These are phyloP conservation scores for Poecilia picta DNA, from an alignment of 2,797 vertebrate species.

Conservation along the genomic window DNA sequence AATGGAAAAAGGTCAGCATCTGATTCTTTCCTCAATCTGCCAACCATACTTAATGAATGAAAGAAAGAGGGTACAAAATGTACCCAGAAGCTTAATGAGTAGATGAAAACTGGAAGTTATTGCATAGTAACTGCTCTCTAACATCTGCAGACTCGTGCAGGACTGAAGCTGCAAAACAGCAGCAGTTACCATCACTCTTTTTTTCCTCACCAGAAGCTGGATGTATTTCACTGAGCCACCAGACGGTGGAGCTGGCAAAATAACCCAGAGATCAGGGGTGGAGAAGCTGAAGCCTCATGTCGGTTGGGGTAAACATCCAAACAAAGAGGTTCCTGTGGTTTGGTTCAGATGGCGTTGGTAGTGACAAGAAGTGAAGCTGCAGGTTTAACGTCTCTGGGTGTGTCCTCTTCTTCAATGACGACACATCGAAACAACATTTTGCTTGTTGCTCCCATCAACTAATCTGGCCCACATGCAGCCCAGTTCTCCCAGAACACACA, in stretches of 20 bases:
- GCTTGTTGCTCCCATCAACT: neutral
- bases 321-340: neutral
- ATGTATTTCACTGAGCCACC: slow-evolving; percentile 43
- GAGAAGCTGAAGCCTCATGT: neutral
- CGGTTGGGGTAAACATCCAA: neutral
- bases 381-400: slow-evolving; percentile 18
- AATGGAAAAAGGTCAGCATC: neutral
- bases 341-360: neutral
- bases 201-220: neutral
- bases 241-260: slow-evolving; percentile 40
- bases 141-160: neutral
- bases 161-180: neutral
- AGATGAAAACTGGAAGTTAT: neutral
- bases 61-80: neutral
- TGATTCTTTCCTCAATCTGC: neutral
- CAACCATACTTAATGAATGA: neutral
- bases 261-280: neutral
- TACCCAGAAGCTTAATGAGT: neutral
- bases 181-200: neutral
- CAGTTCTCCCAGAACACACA: slow-evolving; percentile 19
- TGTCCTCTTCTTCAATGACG: slow-evolving; percentile 28
- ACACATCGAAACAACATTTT: slow-evolving; percentile 32
- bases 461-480: slow-evolving; percentile 14
- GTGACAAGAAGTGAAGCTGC: neutral
- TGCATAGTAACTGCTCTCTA: neutral